Conservation (phyloP, 2,888 invertebrate genomes). For the Ypsolopha scabrella region DNA sequence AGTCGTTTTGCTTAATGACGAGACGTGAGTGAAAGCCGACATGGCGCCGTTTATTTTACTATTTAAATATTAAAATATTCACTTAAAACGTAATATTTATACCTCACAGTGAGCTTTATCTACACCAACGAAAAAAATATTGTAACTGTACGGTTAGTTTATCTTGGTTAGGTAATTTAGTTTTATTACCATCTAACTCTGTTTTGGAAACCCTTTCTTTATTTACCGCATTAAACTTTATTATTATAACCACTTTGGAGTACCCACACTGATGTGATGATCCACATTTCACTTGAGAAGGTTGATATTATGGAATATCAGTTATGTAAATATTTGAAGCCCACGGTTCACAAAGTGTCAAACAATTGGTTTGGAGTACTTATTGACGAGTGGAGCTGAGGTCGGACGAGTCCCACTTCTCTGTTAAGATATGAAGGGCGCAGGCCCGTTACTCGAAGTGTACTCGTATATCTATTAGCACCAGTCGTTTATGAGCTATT, state of each 20-base stretch:
- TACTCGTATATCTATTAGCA: slow-evolving; percentile 37
- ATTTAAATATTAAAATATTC: slow-evolving; percentile 34
- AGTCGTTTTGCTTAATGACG: slow-evolving; percentile 40
- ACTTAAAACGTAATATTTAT: slow-evolving; percentile 24
- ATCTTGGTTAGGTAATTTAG: neutral
- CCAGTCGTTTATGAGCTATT: slow-evolving; percentile 52
- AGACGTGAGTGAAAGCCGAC: slow-evolving; percentile 57
- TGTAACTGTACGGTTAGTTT: neutral
- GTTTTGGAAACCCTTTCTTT: too few relatives aligned
- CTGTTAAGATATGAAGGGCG: slow-evolving; percentile 43
- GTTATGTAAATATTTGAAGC: slow-evolving; percentile 35
- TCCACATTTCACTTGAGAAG: slow-evolving; percentile 9
- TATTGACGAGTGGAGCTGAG: slow-evolving; percentile 17
- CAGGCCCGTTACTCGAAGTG: slow-evolving; percentile 40
- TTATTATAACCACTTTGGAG: slow-evolving; percentile 27
- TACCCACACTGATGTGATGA: slow-evolving; percentile 12
- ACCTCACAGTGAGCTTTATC: slow-evolving; percentile 20
- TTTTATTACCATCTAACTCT: too few relatives aligned
- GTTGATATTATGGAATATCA: slow-evolving; percentile 16
- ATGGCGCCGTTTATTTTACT: slow-evolving; percentile 27
- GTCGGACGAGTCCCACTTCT: slow-evolving; percentile 12
- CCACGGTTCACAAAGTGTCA: slow-evolving; percentile 29
- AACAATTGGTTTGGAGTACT: slow-evolving; percentile 20
- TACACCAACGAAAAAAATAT: slow-evolving; percentile 15
- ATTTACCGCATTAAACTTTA: slow-evolving; percentile 3